Evolutionary conservation across 2,797 vertebrate species (phyloP), one percentile per base, ranked within the genome.

Genomic region (Emydoidea blandingii): DNA sequence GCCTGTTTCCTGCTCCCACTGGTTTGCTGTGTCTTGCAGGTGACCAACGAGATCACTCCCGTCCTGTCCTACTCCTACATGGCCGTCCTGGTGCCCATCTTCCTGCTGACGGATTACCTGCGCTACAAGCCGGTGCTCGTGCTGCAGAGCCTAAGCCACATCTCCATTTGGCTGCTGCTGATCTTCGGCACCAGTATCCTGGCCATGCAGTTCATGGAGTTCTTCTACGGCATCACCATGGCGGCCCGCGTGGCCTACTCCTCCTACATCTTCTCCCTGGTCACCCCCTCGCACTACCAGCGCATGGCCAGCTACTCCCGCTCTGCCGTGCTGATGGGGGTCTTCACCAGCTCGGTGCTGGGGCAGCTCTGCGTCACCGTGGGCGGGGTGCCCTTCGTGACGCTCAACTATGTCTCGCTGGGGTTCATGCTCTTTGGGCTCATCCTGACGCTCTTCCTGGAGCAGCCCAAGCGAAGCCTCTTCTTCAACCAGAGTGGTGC

Each of bases 161-260:
- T 99, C 91, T 89, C 98, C 37, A 99, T 99, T 96, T 99, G 99
- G 99, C 90, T 99, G 74, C 92, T 99, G 49, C 97, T 99, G 88
- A 98, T 99, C 27, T 92, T 98, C 5, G 99, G 99, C 85, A 89
- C 74, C 82, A 97, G 98, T 0, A 94, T 99, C 52, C 82, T 98
- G 3, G 97, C 99, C 96, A 99, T 99, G 99, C 99, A 99, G 97
- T 94, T 99, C 92, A 99, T 99, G 99, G 99, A 99, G 98, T 98
- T 99, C 96, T 99, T 99, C 98, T 99, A 99, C 0, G 98, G 99
- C 78, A 31, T 99, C 97, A 99, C 99, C 81, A 99, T 99, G 99
- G 99, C 99, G 0, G 99, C 99, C 2, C 99, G 99, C 1, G 99
- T 99, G 1, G 99, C 99, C 84, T 99, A 99, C 96, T 99, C 99